Evolutionary conservation across 2,888 invertebrate species (phyloP), one percentile per base, ranked within the genome.

Genomic region (Chymomyza caudatula): DNA sequence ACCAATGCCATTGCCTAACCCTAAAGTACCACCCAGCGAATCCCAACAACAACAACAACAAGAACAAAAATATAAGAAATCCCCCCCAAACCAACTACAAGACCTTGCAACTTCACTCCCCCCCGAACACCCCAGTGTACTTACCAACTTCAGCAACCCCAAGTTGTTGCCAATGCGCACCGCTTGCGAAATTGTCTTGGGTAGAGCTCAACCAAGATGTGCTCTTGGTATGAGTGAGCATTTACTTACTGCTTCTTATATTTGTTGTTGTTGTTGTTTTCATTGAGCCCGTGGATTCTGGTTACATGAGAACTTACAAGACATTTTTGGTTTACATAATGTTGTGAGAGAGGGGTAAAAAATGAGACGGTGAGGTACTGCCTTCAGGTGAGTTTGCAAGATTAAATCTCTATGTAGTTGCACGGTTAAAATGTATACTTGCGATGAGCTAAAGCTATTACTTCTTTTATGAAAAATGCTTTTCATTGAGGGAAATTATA

Each of bases 131-230:
- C 47, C 17, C 15, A 15, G 13, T 19, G 3, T 0, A 47, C 47
- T 37, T 2, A 37, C 2, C 29, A 37, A 37, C 47, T 47, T 15
- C 2, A 19, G 47, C 47, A 47, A 47, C 15, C 47, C 47, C n/a
- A 47, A 47, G 47, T 47, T 47, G 15, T 47, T 47, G 17, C 59
- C 57, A 73, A 67, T 62, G 76, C 63, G 67, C 63, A 73, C 67
- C 74, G 73, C 47, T 71, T 75, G 73, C 75, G 73, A 75, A 75
- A 75, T 76, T 76, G 76, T 70, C 73, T 76, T 73, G 65, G 76
- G 5, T 47, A 19, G 29, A 37, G 29, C 29, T 37, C 29, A 37
- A 37, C 29, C 29, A 37, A 37, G 29, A 37, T 37, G 29, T 11
- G 8, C 29, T 37, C 29, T 37, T 8, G 29, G 29, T 37, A 37